Conservation (phyloP, 2,797 vertebrate species). For the Delichon dasypus region DNA sequence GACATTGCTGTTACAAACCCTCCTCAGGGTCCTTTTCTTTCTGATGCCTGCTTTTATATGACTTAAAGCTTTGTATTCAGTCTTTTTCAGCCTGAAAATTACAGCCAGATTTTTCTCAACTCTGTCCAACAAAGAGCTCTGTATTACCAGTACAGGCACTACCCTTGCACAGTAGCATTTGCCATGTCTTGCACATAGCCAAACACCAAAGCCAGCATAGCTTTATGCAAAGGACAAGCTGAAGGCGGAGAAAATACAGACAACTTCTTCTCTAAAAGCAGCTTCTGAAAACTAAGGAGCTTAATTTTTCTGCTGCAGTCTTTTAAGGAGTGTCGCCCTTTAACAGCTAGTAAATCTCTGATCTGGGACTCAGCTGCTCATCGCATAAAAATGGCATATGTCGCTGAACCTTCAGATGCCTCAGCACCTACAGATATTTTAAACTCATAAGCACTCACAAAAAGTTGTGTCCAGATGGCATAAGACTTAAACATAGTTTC, state of each 20-base stretch:
- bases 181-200: background rate
- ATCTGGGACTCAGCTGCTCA: conserved; percentile 40
- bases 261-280: background rate
- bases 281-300: background rate
- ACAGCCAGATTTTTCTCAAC: background rate
- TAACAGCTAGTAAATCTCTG: background rate
- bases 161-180: background rate
- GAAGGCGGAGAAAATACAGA: background rate
- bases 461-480: conserved; percentile 21
- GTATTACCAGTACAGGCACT: background rate
- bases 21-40: conserved; percentile 24
- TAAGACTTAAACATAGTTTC: background rate
- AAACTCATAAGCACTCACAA: background rate
- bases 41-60: background rate
- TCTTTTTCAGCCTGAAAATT: conserved; percentile 6
- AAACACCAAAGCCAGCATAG: background rate
- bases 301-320: background rate
- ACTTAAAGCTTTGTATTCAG: conserved; percentile 9
- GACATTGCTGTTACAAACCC: background rate
- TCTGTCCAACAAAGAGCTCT: background rate
- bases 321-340: background rate
- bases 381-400: background rate
- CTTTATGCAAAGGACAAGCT: background rate
- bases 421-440: conserved; percentile 53
- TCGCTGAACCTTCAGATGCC: background rate